A percentile compares a stretch with the other conserved stretches of the same genome.
Conservation (phyloP, 35 echinoderm and acorn worm species). For the Apostichopus californicus region DNA sequence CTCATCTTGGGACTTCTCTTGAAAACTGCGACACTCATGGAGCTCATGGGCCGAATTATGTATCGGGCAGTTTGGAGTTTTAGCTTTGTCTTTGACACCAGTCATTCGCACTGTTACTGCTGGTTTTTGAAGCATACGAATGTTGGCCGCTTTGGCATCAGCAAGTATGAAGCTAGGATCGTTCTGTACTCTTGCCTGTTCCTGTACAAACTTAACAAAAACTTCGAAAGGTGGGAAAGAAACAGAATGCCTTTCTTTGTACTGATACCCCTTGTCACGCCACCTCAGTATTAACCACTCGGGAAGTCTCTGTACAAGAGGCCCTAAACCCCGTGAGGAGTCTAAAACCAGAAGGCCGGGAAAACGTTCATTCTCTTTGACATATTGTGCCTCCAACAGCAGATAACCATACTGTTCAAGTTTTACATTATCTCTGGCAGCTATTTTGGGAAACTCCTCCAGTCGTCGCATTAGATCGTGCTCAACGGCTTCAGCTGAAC, state of each 20-base stretch:
- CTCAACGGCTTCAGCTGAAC: conserved; percentile 70
- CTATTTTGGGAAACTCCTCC: conserved; percentile 61
- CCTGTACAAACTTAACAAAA: conserved; percentile 70
- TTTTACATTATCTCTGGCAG: conserved; percentile 18
- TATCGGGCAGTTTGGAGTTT: conserved; percentile 53
- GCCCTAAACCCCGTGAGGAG: conserved; percentile 41
- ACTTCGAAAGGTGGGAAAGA: conserved; percentile 60
- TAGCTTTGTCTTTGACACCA: conserved; percentile 31
- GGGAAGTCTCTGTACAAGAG: conserved; percentile 58
- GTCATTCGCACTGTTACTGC: conserved; percentile 54
- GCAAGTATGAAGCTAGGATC: conserved; percentile 49
- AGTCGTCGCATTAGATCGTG: conserved; percentile 66
- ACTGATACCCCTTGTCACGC: conserved; percentile 30
- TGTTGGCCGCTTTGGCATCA: background rate
- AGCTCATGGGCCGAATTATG: conserved; percentile 51
- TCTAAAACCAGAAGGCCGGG: conserved; percentile 44
- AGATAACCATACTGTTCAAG: conserved; percentile 45
- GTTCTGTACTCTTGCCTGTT: conserved; percentile 59
- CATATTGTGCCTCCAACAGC: conserved; percentile 29
- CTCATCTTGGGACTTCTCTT: conserved; percentile 22
- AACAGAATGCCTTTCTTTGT: conserved; percentile 13
- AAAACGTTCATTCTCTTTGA: conserved; percentile 32
- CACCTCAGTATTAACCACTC: conserved; percentile 42
- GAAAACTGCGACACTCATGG: conserved; percentile 56
- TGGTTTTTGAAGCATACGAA: conserved; percentile 31